Evolutionary conservation across 2,113 vertebrate genomes (phyloP), one percentile per base, ranked within the genome.

Genomic region (Nothobranchius furzeri): DNA sequence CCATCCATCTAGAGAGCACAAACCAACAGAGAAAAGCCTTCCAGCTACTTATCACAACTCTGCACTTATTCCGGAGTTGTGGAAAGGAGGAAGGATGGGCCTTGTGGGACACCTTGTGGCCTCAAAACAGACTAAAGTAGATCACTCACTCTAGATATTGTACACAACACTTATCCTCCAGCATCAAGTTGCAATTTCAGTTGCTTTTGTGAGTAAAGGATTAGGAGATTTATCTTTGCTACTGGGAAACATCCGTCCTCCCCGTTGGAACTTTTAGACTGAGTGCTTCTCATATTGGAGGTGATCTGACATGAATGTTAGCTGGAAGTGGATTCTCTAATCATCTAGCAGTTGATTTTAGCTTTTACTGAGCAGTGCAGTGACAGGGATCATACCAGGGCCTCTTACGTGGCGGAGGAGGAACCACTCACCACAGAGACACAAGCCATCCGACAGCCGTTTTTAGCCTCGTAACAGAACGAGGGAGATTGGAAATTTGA

Each of bases 141-240:
- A 71, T 78, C 66, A 63, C 63, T 75, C 57, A 64, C 52, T 70
- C 60, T 40, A 65, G 70, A 78, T 78, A 57, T 0, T 47, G 60
- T 58, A 77, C 70, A 78, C 58, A 67, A 71, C 64, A 64, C 77
- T 81, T 78, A 69, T 81, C 74, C 81, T 78, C 49, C 2, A 52
- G 73, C 68, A 87, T 77, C 20, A 35, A 84, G 79, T 56, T 82
- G 80, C 61, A 78, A 72, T 83, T 72, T 80, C 51, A 53, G 42
- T 68, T 77, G 72, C 64, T 78, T 83, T 74, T 78, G 57, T 78
- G 52, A 73, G 73, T 40, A 70, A 81, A 71, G 77, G 66, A 81
- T 86, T 81, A 77, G 53, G 35, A 60, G 68, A 65, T 80, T 81
- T 81, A 85, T 83, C 70, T 75, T 60, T 6, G 75, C 80, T 72